phyloP scores from a whole-genome alignment of 2,113 vertebrate species.

The sheep (Ovis aries) region DNA sequence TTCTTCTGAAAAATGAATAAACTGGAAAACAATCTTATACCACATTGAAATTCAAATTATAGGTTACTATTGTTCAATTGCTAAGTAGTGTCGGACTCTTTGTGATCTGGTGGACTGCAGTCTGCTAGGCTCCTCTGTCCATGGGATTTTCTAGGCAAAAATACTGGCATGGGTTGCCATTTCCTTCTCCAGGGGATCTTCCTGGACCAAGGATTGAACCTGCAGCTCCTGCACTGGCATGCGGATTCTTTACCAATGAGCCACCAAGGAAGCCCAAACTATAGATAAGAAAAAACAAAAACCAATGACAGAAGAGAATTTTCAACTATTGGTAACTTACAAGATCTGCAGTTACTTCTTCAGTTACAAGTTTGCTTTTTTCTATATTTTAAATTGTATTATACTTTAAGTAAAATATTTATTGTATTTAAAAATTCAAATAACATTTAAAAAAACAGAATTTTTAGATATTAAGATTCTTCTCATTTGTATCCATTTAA shows the following conservation, averaged over 20 bases:
- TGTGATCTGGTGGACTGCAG: background rate
- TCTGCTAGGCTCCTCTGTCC: background rate
- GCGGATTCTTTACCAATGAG: background rate
- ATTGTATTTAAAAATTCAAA: background rate
- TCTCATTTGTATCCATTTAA: background rate
- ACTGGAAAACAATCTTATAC: background rate
- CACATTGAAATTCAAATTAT: background rate
- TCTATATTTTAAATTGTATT: background rate
- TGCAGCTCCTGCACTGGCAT: background rate
- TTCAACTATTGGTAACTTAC: slow-evolving; percentile 31
- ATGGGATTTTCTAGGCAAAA: background rate
- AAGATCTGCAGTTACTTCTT: slow-evolving; percentile 44
- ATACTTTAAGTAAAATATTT: background rate
- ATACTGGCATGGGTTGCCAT: background rate
- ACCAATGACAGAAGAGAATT: background rate
- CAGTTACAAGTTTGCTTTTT: slow-evolving; percentile 38
- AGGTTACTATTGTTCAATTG: background rate
- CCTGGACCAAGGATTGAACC: background rate
- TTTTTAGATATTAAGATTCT: slow-evolving; percentile 8
- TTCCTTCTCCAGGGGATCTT: background rate
- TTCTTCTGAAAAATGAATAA: slow-evolving; percentile 43
- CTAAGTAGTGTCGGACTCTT: background rate
- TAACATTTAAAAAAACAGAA: background rate
- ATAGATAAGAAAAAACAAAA: slow-evolving; percentile 23
- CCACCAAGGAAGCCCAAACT: background rate